phyloP scores from a whole-genome alignment of 2,113 vertebrate genomes.

The Hippoglossus stenolepis region DNA sequence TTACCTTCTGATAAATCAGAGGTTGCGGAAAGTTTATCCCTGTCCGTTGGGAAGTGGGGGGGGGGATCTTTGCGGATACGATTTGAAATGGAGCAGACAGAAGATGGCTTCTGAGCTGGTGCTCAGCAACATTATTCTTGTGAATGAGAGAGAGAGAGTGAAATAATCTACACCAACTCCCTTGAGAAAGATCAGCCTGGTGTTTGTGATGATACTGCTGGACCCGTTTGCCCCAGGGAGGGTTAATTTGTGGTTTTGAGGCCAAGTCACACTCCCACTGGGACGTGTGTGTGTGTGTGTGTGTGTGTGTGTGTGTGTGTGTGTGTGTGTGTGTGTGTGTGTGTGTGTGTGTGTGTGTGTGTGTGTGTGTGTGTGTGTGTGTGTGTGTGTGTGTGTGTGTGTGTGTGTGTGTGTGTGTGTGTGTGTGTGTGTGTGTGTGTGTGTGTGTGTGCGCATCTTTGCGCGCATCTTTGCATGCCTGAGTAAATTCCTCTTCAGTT shows the following conservation, averaged over 20 bases:
- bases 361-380: neutral
- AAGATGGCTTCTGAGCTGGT: slow-evolving; percentile 3
- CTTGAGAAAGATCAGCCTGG: slow-evolving; percentile 53
- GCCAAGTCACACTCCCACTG: slow-evolving; percentile 63
- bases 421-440: neutral
- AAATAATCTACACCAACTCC: slow-evolving; percentile 32
- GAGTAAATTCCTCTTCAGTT: slow-evolving; percentile 26
- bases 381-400: neutral
- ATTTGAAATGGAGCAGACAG: slow-evolving; percentile 20
- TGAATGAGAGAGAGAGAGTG: neutral
- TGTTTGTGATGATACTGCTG: slow-evolving; percentile 52
- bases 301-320: neutral
- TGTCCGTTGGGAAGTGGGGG: neutral
- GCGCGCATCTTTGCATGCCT: slow-evolving; percentile 52
- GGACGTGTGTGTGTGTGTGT: slow-evolving; percentile 15
- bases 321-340: neutral
- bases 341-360: neutral
- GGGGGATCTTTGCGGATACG: neutral
- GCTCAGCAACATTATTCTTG: neutral
- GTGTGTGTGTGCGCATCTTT: too few species aligned
- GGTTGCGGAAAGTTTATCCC: neutral
- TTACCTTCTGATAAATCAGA: neutral
- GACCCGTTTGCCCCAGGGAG: slow-evolving; percentile 33
- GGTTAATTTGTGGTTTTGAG: slow-evolving; percentile 73
- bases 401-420: neutral